Evolutionary conservation across 1,140 invertebrate genomes (phyloP).

Genomic region (Pissodes strobi): DNA sequence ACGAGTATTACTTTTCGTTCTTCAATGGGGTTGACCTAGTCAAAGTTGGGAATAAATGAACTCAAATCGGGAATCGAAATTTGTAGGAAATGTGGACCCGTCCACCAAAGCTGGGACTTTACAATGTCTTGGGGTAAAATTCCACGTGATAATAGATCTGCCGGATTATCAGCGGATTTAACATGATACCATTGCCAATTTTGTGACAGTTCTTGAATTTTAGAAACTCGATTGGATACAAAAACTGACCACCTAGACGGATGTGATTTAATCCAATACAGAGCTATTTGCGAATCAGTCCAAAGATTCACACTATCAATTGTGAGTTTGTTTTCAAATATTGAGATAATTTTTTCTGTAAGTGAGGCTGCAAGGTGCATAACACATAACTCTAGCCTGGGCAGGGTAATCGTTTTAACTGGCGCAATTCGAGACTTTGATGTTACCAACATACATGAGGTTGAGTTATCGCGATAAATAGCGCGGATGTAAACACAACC

Average conservation of each 20-base stretch:
- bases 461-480: conserved; percentile 4
- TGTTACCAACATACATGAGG: background rate
- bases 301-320: background rate
- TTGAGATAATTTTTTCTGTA: background rate
- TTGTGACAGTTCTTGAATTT: conserved; percentile 16
- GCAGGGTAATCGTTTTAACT: conserved; percentile 30
- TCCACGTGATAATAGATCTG: conserved; percentile 43
- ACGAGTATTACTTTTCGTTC: background rate
- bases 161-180: conserved; percentile 3
- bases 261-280: conserved; percentile 10
- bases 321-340: background rate
- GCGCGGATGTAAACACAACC: conserved; percentile 47
- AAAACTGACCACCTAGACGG: conserved; percentile 8
- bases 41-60: too few species aligned
- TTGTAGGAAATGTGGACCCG: conserved; percentile 18
- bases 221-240: conserved; percentile 19
- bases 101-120: conserved; percentile 44
- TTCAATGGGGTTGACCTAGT: background rate
- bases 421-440: conserved; percentile 35
- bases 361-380: conserved; percentile 30
- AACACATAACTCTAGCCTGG: conserved; percentile 38
- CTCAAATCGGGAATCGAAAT: conserved; percentile 6
- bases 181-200: conserved; percentile 39
- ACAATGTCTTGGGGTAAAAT: conserved; percentile 33
- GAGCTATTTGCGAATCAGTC: conserved; percentile 11